A percentile compares a stretch with the other conserved stretches of the same genome.
These are phyloP conservation scores for Neosilurus mollespiculum DNA, from an alignment of 2,797 vertebrate species.

Conservation along the genomic window DNA sequence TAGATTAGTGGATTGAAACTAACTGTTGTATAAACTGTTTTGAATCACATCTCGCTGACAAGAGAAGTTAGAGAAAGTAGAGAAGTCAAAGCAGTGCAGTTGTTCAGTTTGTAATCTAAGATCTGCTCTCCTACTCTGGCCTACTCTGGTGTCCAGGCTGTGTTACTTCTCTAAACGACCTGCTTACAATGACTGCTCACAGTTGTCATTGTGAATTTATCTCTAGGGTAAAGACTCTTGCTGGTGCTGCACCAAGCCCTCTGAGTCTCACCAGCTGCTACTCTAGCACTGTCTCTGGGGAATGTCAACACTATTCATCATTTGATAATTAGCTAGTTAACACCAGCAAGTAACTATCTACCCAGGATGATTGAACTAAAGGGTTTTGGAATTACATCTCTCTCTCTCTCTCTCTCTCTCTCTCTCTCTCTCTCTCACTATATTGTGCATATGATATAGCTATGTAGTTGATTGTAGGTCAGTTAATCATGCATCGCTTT, in stretches of 20 bases:
- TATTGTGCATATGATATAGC: background rate
- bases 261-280: constrained; percentile 56
- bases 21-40: background rate
- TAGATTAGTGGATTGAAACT: background rate
- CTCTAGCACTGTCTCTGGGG: constrained; percentile 51
- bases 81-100: background rate
- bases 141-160: constrained; percentile 50
- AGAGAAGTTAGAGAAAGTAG: background rate
- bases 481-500: background rate
- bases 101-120: background rate
- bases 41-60: background rate
- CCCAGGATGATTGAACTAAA: constrained; percentile 56
- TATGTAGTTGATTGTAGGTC: background rate
- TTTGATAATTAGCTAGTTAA: constrained; percentile 63
- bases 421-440: constrained; percentile 16
- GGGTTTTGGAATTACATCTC: constrained; percentile 50
- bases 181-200: constrained; percentile 24
- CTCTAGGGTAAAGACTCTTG: constrained; percentile 42
- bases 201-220: constrained; percentile 56
- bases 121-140: constrained; percentile 17
- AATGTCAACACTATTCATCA: constrained; percentile 60
- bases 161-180: constrained; percentile 31
- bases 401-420: constrained; percentile 47
- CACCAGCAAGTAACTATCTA: constrained; percentile 62
- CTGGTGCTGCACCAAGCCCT: constrained; percentile 29